These are phyloP conservation scores for Leptestheria dahalacensis DNA, from an alignment of 1,140 invertebrate genomes.

Conservation along the genomic window DNA sequence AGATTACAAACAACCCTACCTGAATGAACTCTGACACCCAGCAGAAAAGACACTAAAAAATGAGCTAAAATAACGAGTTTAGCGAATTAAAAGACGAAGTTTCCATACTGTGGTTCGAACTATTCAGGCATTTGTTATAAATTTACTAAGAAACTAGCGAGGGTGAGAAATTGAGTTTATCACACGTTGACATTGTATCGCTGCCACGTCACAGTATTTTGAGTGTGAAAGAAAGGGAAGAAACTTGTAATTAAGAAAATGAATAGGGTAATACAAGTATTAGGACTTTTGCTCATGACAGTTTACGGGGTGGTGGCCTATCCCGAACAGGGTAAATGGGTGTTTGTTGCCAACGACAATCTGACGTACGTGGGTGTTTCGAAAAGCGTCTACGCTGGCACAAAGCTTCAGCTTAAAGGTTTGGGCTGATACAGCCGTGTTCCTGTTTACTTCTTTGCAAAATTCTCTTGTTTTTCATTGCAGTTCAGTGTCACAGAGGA, in stretches of 20 bases:
- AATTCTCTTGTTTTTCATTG: background rate
- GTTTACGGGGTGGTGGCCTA: background rate
- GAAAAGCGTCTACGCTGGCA: conserved; percentile 19
- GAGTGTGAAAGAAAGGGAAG: background rate
- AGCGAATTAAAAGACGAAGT: too few species aligned
- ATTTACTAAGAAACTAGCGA: too few species aligned
- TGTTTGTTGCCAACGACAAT: conserved; percentile 8
- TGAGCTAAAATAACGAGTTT: background rate
- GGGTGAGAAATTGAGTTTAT: too few species aligned
- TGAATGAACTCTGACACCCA: too few species aligned
- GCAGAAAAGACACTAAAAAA: background rate
- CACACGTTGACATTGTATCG: too few species aligned
- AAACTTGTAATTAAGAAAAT: background rate
- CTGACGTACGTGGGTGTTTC: conserved; percentile 17
- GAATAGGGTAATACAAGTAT: too few species aligned
- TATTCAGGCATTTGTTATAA: too few species aligned
- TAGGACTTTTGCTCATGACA: background rate
- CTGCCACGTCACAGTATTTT: background rate
- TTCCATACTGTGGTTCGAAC: too few species aligned
- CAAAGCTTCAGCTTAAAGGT: conserved; percentile 18
- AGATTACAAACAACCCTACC: too few species aligned
- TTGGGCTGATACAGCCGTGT: too few species aligned
- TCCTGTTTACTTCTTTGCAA: background rate
- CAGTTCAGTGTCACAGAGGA: conserved; percentile 18
- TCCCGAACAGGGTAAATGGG: conserved; percentile 15